A percentile compares a stretch with the other conserved stretches of the same genome.
These are phyloP conservation scores for Pangasius mekongensis DNA, from an alignment of 2,797 vertebrate species.

Conservation along the genomic window DNA sequence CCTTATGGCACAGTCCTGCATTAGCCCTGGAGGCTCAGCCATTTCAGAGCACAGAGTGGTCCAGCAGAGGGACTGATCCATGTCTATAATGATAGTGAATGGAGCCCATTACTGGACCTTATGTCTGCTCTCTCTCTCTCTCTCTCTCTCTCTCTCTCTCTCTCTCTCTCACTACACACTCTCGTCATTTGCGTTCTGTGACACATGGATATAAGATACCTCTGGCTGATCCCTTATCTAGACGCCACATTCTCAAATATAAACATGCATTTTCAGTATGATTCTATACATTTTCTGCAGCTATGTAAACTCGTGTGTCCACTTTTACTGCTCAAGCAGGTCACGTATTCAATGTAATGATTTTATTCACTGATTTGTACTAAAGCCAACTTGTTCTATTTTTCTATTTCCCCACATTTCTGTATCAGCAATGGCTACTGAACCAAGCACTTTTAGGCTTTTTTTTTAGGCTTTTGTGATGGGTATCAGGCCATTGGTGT, in stretches of 20 bases:
- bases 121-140: neutral
- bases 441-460: neutral
- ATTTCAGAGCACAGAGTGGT: neutral
- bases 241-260: neutral
- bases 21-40: neutral
- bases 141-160: conserved; percentile 1
- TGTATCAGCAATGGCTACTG: neutral
- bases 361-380: neutral
- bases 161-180: neutral
- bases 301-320: neutral
- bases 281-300: neutral
- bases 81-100: conserved; percentile 29
- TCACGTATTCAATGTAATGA: neutral
- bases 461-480: conserved; percentile 4
- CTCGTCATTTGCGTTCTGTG: neutral
- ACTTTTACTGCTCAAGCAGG: neutral
- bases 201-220: neutral
- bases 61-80: neutral
- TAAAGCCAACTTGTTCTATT: neutral
- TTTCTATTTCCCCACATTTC: neutral
- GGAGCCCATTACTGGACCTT: neutral
- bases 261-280: neutral
- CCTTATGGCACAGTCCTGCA: neutral
- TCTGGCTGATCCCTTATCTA: neutral
- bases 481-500: neutral